Percentiles rank a stretch among this genome's conserved stretches.
Evolutionary conservation across 2,888 invertebrate genomes (phyloP).

Genomic region (Hermodice carunculata): DNA sequence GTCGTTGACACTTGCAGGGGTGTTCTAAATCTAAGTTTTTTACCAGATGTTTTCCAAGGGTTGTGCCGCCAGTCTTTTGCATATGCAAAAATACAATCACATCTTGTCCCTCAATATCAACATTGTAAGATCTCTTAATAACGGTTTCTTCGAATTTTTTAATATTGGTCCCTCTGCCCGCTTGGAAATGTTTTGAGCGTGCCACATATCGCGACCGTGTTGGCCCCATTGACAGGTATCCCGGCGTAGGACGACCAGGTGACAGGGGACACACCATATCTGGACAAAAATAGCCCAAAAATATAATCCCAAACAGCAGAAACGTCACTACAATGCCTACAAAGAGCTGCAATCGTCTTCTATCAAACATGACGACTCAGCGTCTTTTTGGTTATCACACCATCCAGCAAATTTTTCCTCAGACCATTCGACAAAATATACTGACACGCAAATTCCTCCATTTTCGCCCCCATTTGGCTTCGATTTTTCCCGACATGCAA

Average conservation of each 20-base stretch:
- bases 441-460: too few species aligned
- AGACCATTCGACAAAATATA: too few species aligned
- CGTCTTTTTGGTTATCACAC: too few species aligned
- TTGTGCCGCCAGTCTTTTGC: conserved; percentile 98
- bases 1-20: conserved; percentile 93
- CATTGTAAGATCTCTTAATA: conserved; percentile 78
- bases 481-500: too few species aligned
- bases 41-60: conserved; percentile 96
- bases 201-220: not conserved
- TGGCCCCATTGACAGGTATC: not conserved
- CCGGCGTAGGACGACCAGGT: conserved; percentile 10
- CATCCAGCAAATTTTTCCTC: too few species aligned
- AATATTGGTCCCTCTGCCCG: conserved; percentile 70
- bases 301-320: conserved; percentile 89
- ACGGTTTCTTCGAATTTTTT: conserved; percentile 77
- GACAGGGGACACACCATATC: conserved; percentile 79
- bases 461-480: too few species aligned
- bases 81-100: conserved; percentile 98
- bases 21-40: conserved; percentile 92
- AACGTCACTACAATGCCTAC: too few species aligned
- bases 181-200: too few species aligned
- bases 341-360: too few species aligned
- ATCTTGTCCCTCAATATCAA: conserved; percentile 80
- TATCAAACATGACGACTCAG: too few species aligned
- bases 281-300: conserved; percentile 90